Evolutionary conservation across 2,113 vertebrate genomes (phyloP).

Genomic region (Zingel zingel): DNA sequence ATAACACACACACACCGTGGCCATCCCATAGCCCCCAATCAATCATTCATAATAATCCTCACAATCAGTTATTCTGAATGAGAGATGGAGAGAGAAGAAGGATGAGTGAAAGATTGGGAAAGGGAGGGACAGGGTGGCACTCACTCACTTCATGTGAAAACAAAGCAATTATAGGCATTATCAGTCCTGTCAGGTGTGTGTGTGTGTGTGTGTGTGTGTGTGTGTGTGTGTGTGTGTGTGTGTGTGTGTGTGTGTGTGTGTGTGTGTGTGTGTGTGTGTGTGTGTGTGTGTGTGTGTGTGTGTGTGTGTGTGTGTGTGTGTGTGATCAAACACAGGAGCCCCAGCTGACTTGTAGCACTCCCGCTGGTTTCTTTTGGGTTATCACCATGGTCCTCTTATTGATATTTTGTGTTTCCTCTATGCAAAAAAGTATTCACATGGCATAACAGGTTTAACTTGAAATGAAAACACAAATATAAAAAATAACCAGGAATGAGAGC

Average conservation of each 20-base stretch:
- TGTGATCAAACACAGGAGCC: slow-evolving; percentile 67
- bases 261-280: not conserved
- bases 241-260: slow-evolving; percentile 8
- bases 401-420: slow-evolving; percentile 24
- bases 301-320: not conserved
- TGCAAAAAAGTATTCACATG: not conserved
- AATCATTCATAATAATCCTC: slow-evolving; percentile 73
- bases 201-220: slow-evolving; percentile 13
- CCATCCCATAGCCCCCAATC: slow-evolving; percentile 39
- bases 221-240: slow-evolving; percentile 7
- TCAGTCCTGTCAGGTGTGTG: slow-evolving; percentile 25
- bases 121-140: slow-evolving; percentile 23
- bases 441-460: not conserved
- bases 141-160: slow-evolving; percentile 52
- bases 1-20: slow-evolving; percentile 41
- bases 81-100: slow-evolving; percentile 25
- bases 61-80: slow-evolving; percentile 51
- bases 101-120: slow-evolving; percentile 20
- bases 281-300: not conserved
- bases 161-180: slow-evolving; percentile 63
- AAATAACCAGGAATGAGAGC: slow-evolving; percentile 1
- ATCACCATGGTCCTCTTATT: slow-evolving; percentile 25
- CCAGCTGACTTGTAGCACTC: slow-evolving; percentile 67
- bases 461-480: slow-evolving; percentile 12
- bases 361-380: slow-evolving; percentile 63